These are phyloP conservation scores for Drosophila santomea DNA, from an alignment of 1,140 invertebrate genomes.

Conservation along the genomic window DNA sequence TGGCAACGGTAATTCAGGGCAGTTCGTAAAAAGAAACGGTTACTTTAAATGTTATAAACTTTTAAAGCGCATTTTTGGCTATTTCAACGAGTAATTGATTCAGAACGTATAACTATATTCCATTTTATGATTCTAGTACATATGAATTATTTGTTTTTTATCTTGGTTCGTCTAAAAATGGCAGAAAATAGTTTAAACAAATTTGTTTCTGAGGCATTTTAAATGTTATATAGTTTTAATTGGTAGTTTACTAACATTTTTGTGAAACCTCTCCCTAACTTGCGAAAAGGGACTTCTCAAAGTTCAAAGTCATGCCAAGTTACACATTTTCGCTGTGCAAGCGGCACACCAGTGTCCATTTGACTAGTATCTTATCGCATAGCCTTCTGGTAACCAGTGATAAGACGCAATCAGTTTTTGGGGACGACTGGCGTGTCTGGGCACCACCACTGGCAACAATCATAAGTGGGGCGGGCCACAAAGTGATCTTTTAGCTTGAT, in stretches of 20 bases:
- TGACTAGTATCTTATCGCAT: slow-evolving; percentile 24
- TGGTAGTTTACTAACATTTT: no score
- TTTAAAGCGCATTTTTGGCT: no score
- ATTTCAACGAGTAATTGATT: background rate
- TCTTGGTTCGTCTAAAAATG: no score
- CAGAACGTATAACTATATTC: no score
- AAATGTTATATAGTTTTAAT: no score
- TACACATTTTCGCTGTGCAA: slow-evolving; percentile 26
- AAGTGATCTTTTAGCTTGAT: slow-evolving; percentile 61
- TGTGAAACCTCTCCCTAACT: background rate
- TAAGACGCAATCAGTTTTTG: slow-evolving; percentile 53
- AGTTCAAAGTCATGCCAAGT: slow-evolving; percentile 42
- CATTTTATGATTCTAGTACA: no score
- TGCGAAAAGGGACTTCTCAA: background rate
- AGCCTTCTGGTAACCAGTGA: slow-evolving; percentile 35
- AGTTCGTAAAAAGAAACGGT: background rate
- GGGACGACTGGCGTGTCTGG: slow-evolving; percentile 11
- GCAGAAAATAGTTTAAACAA: background rate
- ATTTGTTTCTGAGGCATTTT: background rate
- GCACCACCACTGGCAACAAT: slow-evolving; percentile 5
- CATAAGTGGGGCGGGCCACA: slow-evolving; percentile 14
- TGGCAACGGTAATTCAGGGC: background rate
- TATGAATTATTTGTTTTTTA: no score
- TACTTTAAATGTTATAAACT: background rate
- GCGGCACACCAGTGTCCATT: slow-evolving; percentile 18